Conservation (phyloP, 1,140 invertebrate species). For the Trichoplusia ni region DNA sequence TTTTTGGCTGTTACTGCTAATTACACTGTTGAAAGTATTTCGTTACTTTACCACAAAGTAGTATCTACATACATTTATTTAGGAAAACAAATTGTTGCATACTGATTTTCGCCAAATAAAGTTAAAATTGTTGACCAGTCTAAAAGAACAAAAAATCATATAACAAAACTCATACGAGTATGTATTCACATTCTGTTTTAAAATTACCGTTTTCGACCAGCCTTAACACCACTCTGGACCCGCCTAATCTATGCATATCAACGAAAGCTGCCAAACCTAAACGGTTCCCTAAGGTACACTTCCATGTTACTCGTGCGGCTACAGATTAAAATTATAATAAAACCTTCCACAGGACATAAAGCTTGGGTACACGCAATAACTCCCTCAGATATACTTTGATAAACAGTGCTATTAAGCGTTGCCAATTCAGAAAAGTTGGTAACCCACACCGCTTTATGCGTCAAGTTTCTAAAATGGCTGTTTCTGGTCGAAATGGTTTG, state of each 20-base stretch:
- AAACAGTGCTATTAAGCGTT: neutral
- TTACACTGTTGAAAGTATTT: too few relatives aligned
- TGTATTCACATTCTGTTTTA: too few relatives aligned
- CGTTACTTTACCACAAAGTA: too few relatives aligned
- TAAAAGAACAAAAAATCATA: too few relatives aligned
- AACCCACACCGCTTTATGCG: neutral
- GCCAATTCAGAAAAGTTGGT: neutral
- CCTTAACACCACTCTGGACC: neutral
- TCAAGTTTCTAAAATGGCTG: neutral
- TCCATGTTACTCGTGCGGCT: neutral
- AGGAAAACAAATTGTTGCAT: too few relatives aligned
- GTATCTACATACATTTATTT: too few relatives aligned
- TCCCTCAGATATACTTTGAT: neutral
- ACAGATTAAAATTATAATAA: constrained; percentile 14
- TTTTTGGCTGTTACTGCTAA: too few relatives aligned
- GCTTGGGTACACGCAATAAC: neutral
- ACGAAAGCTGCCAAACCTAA: neutral
- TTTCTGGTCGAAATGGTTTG: neutral
- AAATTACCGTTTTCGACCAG: too few relatives aligned
- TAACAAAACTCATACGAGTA: too few relatives aligned
- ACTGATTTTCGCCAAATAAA: too few relatives aligned
- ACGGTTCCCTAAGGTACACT: neutral
- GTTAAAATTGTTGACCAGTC: too few relatives aligned
- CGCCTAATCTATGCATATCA: neutral
- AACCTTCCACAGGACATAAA: neutral